phyloP scores from a whole-genome alignment of 2,113 vertebrate species.

The Sterrhoptilus dennistouni region DNA sequence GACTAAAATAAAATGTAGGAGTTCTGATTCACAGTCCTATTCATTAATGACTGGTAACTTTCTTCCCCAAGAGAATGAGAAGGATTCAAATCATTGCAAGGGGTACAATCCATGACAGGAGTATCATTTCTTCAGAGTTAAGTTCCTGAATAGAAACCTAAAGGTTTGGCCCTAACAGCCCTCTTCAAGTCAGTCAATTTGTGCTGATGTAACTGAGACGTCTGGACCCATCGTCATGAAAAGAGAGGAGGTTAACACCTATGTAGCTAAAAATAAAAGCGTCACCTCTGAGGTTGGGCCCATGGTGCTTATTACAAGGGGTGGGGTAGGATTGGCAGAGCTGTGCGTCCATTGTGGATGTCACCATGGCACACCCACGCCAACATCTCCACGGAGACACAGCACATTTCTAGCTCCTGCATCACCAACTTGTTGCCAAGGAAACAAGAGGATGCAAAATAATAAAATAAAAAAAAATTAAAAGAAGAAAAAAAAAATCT shows the following conservation, averaged over 20 bases:
- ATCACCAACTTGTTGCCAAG: conserved; percentile 82
- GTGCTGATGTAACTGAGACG: conserved; percentile 28
- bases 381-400: conserved; percentile 76
- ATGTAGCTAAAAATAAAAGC: conserved; percentile 42
- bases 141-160: neutral
- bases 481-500: conserved; percentile 53
- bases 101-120: neutral
- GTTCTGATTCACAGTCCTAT: neutral
- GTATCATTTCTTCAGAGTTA: neutral
- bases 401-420: conserved; percentile 75
- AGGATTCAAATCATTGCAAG: neutral
- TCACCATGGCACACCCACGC: conserved; percentile 73
- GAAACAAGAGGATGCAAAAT: conserved; percentile 75
- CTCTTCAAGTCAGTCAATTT: conserved; percentile 3
- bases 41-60: neutral
- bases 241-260: conserved; percentile 41
- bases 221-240: conserved; percentile 26
- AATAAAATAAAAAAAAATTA: neutral
- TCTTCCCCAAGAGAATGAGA: neutral
- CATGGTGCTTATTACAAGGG: conserved; percentile 15
- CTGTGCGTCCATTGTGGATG: conserved; percentile 52
- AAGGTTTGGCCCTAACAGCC: neutral
- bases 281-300: neutral
- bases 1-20: neutral
- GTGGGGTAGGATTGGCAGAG: conserved; percentile 49